phyloP scores from a whole-genome alignment of 2,888 invertebrate genomes.

The Dyspetes luteomarginatus region DNA sequence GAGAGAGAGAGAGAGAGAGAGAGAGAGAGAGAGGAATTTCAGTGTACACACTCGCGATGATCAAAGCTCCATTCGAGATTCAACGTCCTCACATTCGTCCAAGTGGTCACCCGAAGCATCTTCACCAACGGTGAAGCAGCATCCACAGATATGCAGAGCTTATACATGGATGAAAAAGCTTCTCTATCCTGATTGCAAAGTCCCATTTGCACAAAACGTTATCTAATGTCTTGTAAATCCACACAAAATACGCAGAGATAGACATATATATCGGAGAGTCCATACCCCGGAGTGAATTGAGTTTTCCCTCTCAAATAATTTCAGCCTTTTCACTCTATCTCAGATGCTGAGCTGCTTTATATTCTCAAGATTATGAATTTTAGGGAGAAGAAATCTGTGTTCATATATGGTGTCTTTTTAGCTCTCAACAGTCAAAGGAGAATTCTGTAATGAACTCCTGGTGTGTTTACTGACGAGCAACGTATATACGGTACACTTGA shows the following conservation, averaged over 20 bases:
- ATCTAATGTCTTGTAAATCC: constrained; percentile 57
- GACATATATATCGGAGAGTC: constrained; percentile 71
- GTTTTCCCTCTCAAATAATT: constrained; percentile 25
- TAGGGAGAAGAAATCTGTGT: not conserved
- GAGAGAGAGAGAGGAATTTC: constrained; percentile 25
- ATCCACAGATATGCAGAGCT: constrained; percentile 19
- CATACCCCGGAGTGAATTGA: constrained; percentile 40
- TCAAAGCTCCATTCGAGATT: constrained; percentile 63
- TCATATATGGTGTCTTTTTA: not conserved
- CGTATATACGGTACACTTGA: too few relatives aligned
- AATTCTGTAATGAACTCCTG: constrained; percentile 16
- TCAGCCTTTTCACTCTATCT: constrained; percentile 28
- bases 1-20: constrained; percentile 20
- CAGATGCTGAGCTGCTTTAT: constrained; percentile 22
- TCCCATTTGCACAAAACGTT: constrained; percentile 63
- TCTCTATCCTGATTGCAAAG: constrained; percentile 64
- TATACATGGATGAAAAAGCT: constrained; percentile 70
- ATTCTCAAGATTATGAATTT: not conserved
- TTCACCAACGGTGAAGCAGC: not conserved
- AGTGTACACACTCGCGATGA: constrained; percentile 60
- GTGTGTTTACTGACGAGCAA: constrained; percentile 22
- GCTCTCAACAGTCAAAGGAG: constrained; percentile 17
- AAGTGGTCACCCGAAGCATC: constrained; percentile 56
- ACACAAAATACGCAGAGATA: constrained; percentile 74
- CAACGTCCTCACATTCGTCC: constrained; percentile 51